phyloP scores from a whole-genome alignment of 2,113 vertebrate species.

The Podarcis muralis region DNA sequence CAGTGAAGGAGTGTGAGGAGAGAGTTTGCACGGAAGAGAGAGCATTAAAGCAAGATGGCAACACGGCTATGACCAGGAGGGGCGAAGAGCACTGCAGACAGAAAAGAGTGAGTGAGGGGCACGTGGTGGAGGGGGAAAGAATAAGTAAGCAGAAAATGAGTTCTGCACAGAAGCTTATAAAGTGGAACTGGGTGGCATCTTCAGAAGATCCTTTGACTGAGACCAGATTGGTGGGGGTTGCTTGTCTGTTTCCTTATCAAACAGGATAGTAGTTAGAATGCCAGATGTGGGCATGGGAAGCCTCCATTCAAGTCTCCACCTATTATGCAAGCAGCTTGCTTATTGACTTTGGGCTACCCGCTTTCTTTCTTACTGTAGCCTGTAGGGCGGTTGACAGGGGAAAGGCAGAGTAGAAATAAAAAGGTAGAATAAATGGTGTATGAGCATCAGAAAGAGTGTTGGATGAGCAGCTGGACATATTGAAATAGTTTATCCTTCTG shows the following conservation, averaged over 20 bases:
- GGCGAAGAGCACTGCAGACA: not conserved
- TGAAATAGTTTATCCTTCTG: not conserved
- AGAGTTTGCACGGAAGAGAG: not conserved
- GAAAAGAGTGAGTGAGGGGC: not conserved
- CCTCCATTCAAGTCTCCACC: no score
- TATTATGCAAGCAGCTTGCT: no score
- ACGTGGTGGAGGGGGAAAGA: not conserved
- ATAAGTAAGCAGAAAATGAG: not conserved
- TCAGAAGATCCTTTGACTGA: not conserved
- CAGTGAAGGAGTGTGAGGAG: fast-evolving
- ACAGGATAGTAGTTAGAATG: no score
- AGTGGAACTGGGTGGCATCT: not conserved
- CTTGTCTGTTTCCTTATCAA: no score
- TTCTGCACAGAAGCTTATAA: not conserved
- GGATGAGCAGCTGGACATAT: not conserved
- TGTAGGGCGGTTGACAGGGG: not conserved
- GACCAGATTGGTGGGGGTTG: no score
- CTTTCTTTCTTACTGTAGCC: no score
- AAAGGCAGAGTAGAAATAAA: not conserved
- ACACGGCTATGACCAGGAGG: not conserved
- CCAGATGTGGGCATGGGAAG: no score
- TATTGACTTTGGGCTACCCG: no score
- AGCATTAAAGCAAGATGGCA: not conserved
- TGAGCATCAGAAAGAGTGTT: not conserved
- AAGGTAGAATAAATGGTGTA: not conserved